Evolutionary conservation across 2,113 vertebrate species (phyloP), one percentile per base, ranked within the genome.

Genomic region (Ancistrus triradiatus): DNA sequence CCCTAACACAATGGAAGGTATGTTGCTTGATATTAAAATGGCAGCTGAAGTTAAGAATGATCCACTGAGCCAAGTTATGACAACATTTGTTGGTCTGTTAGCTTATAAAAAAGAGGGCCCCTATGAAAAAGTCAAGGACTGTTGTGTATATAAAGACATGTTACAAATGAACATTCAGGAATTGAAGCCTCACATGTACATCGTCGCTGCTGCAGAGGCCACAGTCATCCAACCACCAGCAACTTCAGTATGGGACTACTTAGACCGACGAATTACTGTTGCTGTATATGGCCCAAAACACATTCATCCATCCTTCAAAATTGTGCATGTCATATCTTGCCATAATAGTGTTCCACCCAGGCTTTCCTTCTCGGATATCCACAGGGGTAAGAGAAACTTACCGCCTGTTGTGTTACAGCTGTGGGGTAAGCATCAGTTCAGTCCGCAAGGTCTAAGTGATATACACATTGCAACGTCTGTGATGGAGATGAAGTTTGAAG

Each of bases 261-360:
- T 77, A 63, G 88, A 93, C 1, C 91, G 91, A 66, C 87, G 76
- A n/a, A 77, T 89, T 28, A 94, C 92, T 0, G 51, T 97, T 15
- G 94, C 92, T 31, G 80, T 97, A 76, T 98, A 97, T 73, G 95
- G 95, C 33, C 95, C 95, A 63, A 94, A 91, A 76, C 87, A 93
- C 71, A 93, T 95, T 69, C 95, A 98, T 72, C 95, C 95, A 2
- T 91, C 87, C 53, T 95, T 98, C 74, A 95, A 93, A 64, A 80
- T 82, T 15, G 80, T 97, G 62, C 80, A 93, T 66, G 86, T 89
- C 13, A 71, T 96, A 46, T 94, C 91, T 64, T 88, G 90, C 75
- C 93, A 98, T 40, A 91, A 84, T 60, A 90, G 92, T 5, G 74
- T 95, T 80, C 94, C 95, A 59, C 77, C 74, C 43, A 94, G 90